Percentiles rank a stretch among this genome's conserved stretches.
phyloP scores from a whole-genome alignment of 2,888 invertebrate species.

The Axea sp. region DNA sequence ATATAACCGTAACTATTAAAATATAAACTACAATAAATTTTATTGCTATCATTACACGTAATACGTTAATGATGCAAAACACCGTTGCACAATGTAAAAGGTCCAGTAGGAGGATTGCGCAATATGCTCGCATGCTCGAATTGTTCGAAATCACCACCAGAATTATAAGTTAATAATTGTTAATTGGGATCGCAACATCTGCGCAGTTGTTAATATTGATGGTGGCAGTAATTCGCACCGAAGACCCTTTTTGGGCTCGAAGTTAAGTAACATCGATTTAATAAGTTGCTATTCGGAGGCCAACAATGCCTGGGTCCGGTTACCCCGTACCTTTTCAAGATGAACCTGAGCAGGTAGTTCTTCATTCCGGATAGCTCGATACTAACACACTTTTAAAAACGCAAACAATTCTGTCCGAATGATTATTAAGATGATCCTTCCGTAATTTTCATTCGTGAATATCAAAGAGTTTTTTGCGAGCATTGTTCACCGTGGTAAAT shows the following conservation, averaged over 20 bases:
- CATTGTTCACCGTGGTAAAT: no score
- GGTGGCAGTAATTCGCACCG: not conserved
- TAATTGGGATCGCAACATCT: constrained; percentile 8
- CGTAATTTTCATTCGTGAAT: not conserved
- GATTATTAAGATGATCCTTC: constrained; percentile 1
- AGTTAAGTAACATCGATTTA: constrained; percentile 62
- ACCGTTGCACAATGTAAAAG: constrained; percentile 23
- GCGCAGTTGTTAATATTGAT: not conserved
- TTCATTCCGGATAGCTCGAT: constrained; percentile 26
- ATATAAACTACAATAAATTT: constrained; percentile 32
- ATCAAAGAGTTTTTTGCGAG: no score
- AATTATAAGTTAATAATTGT: constrained; percentile 14
- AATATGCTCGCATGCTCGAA: not conserved
- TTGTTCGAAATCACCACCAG: not conserved
- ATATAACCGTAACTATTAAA: constrained; percentile 42
- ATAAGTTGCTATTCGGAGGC: constrained; percentile 56
- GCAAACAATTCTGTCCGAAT: not conserved
- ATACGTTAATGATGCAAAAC: constrained; percentile 39
- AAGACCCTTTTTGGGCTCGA: constrained; percentile 6
- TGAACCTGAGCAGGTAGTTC: constrained; percentile 25
- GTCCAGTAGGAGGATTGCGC: constrained; percentile 6
- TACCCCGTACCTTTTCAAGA: constrained; percentile 20
- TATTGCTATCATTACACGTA: constrained; percentile 42
- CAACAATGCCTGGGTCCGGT: constrained; percentile 16
- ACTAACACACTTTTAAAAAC: constrained; percentile 11